Percentiles rank a stretch among this genome's conserved stretches.
These are phyloP conservation scores for Sapayoa aenigma DNA, from an alignment of 2,113 vertebrate species.

Conservation along the genomic window DNA sequence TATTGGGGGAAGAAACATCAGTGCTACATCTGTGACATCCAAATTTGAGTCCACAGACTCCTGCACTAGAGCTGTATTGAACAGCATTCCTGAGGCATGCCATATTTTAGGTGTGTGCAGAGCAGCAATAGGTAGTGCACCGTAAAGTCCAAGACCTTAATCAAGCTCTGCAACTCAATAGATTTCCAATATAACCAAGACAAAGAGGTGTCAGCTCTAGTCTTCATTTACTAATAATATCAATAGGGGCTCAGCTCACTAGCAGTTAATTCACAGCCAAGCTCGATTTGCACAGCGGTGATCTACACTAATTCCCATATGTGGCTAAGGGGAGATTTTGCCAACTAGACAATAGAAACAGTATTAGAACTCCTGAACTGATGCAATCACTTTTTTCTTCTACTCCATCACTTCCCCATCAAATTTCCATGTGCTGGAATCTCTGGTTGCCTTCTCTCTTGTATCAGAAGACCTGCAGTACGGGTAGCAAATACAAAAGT, in stretches of 20 bases:
- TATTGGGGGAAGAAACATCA: background rate
- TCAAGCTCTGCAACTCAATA: background rate
- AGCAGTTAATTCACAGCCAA: constrained; percentile 62
- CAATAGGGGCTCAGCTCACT: constrained; percentile 42
- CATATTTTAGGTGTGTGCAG: background rate
- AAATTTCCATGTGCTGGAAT: background rate
- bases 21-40: background rate
- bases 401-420: background rate
- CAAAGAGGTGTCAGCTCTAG: constrained; percentile 45
- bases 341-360: constrained; percentile 40
- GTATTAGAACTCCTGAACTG: constrained; percentile 6
- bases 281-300: constrained; percentile 51
- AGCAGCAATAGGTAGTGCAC: background rate
- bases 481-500: background rate
- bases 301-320: constrained; percentile 42
- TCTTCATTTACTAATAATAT: constrained; percentile 30
- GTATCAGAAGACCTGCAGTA: background rate
- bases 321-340: constrained; percentile 39
- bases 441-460: background rate
- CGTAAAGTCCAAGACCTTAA: background rate
- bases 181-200: constrained; percentile 14
- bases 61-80: background rate
- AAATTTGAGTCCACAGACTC: background rate
- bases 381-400: background rate
- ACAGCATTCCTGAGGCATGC: background rate